Percentiles rank a stretch among this genome's conserved stretches.
Conservation (phyloP, 2,797 vertebrate genomes). For the Premnoplex brunnescens region DNA sequence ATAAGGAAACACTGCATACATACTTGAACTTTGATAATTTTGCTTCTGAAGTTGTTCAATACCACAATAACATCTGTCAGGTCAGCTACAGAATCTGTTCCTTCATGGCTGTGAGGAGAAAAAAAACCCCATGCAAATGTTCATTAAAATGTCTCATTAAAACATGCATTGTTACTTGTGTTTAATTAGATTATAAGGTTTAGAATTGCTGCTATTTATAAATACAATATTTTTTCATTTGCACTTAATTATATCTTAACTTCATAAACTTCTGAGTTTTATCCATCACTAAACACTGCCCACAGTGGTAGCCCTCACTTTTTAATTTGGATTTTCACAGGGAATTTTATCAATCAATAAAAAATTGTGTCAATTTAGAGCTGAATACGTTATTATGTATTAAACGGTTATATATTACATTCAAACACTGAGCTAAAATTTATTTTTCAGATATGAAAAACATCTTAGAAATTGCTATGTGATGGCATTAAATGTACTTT, state of each 20-base stretch:
- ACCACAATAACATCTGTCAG: conserved; percentile 82
- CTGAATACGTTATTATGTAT: neutral
- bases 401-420: neutral
- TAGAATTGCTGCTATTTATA: neutral
- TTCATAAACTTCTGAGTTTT: neutral
- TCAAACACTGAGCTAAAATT: neutral
- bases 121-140: neutral
- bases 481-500: neutral
- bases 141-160: neutral
- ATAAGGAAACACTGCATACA: conserved; percentile 51
- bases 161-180: neutral
- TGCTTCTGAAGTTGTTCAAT: conserved; percentile 92
- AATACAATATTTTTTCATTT: neutral
- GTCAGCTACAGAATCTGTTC: conserved; percentile 86
- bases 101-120: conserved; percentile 84
- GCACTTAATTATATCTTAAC: neutral
- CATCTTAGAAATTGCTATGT: neutral
- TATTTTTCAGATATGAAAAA: neutral
- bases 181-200: neutral
- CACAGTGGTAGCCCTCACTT: neutral
- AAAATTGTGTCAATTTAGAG: neutral
- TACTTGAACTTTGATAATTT: conserved; percentile 94
- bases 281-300: neutral
- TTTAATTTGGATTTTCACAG: neutral
- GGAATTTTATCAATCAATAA: neutral